These are phyloP conservation scores for Athalia rosae DNA, from an alignment of 2,888 invertebrate genomes.

Conservation along the genomic window DNA sequence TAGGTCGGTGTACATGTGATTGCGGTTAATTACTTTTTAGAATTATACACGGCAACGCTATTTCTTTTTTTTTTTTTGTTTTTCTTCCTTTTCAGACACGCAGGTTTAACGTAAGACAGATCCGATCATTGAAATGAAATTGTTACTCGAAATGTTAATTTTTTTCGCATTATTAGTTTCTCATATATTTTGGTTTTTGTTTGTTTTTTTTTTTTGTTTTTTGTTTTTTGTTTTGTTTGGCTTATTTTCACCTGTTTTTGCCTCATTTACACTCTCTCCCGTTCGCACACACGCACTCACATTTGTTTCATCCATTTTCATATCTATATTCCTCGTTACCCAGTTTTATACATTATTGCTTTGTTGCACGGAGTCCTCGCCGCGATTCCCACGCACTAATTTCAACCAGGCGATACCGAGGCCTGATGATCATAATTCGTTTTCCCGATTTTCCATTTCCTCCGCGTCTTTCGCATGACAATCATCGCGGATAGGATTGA, in stretches of 20 bases:
- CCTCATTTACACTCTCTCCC: constrained; percentile 42
- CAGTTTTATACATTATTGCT: constrained; percentile 73
- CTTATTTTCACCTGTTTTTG: constrained; percentile 19
- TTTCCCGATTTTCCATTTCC: too few relatives aligned
- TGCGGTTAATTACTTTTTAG: too few relatives aligned
- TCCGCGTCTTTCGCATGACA: too few relatives aligned
- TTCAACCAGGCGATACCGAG: not conserved
- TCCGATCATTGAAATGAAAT: constrained; percentile 24
- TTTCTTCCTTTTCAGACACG: too few relatives aligned
- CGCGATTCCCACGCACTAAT: constrained; percentile 34
- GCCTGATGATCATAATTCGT: too few relatives aligned
- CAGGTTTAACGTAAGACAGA: constrained; percentile 21
- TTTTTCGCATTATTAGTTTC: constrained; percentile 10
- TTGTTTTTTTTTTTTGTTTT: constrained; percentile 9
- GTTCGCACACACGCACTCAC: not conserved
- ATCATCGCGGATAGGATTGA: too few relatives aligned
- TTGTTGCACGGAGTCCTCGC: constrained; percentile 51
- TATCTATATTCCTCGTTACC: constrained; percentile 43
- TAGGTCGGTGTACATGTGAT: too few relatives aligned
- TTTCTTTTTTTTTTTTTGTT: too few relatives aligned
- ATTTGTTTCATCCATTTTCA: constrained; percentile 12
- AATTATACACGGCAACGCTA: too few relatives aligned
- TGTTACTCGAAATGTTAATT: not conserved
- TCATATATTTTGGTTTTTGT: constrained; percentile 1
- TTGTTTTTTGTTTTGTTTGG: constrained; percentile 6